Conservation (phyloP, 1,140 invertebrate genomes). For the Drosophila melanica region DNA sequence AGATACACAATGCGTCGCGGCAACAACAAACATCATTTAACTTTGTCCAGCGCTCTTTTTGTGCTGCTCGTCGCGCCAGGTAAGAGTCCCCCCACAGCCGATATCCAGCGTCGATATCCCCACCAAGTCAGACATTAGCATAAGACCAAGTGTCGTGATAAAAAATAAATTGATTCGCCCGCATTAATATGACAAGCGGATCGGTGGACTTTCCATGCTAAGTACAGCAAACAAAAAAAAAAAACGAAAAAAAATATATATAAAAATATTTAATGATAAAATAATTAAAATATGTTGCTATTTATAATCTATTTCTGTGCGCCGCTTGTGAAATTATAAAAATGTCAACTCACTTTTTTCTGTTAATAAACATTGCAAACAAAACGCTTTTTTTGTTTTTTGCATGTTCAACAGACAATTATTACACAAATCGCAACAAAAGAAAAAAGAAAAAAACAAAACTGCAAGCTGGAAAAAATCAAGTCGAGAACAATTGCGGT, state of each 20-base stretch:
- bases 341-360: slow-evolving; percentile 15
- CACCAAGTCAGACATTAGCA: slow-evolving; percentile 18
- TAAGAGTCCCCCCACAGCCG: slow-evolving; percentile 43
- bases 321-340: slow-evolving; percentile 5
- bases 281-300: slow-evolving; percentile 14
- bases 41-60: slow-evolving; percentile 55
- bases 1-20: slow-evolving; percentile 38
- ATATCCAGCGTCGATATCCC: slow-evolving; percentile 2
- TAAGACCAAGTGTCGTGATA: slow-evolving; percentile 66
- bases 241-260: neutral
- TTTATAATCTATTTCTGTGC: slow-evolving; percentile 7
- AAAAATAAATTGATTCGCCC: slow-evolving; percentile 25
- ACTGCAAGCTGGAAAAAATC: slow-evolving; percentile 34
- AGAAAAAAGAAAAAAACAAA: slow-evolving; percentile 15
- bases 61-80: slow-evolving; percentile 64
- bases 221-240: neutral
- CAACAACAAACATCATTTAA: slow-evolving; percentile 21
- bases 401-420: slow-evolving; percentile 4
- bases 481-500: slow-evolving; percentile 34
- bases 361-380: slow-evolving; percentile 5
- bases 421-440: neutral
- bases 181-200: neutral
- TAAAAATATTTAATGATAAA: slow-evolving; percentile 6
- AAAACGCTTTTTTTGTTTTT: slow-evolving; percentile 12
- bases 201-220: neutral